These are phyloP conservation scores for Torymus tubicola DNA, from an alignment of 2,888 invertebrate species.

Conservation along the genomic window DNA sequence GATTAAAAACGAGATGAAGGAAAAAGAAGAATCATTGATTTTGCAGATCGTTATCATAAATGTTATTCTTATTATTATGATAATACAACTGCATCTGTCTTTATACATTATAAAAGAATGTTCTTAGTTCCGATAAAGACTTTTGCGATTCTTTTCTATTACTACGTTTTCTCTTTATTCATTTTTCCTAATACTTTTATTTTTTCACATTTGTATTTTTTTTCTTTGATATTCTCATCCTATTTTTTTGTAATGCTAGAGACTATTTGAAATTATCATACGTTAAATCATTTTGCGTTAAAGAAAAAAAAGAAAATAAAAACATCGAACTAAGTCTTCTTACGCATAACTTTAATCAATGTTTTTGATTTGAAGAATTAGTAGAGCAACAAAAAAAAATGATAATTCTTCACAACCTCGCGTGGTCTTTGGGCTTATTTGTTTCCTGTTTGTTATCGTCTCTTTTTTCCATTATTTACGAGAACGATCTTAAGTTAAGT, in stretches of 20 bases:
- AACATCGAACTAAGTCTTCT: constrained; percentile 21
- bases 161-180: constrained; percentile 10
- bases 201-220: constrained; percentile 42
- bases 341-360: constrained; percentile 30
- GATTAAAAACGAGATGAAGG: neutral
- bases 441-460: constrained; percentile 54
- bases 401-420: constrained; percentile 45
- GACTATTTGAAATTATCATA: constrained; percentile 30
- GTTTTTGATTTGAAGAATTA: constrained; percentile 37
- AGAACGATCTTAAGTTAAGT: constrained; percentile 47
- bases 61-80: constrained; percentile 29
- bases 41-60: constrained; percentile 23
- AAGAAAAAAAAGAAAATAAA: constrained; percentile 12
- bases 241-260: constrained; percentile 28
- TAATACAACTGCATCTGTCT: constrained; percentile 15
- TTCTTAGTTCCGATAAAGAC: constrained; percentile 10
- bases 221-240: constrained; percentile 33
- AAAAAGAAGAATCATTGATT: neutral
- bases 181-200: neutral
- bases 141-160: constrained; percentile 22
- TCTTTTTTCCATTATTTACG: constrained; percentile 50
- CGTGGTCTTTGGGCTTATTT: constrained; percentile 50
- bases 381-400: constrained; percentile 24
- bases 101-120: neutral
- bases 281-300: constrained; percentile 30